phyloP scores from a whole-genome alignment of 2,113 vertebrate genomes.

The Channa argus region DNA sequence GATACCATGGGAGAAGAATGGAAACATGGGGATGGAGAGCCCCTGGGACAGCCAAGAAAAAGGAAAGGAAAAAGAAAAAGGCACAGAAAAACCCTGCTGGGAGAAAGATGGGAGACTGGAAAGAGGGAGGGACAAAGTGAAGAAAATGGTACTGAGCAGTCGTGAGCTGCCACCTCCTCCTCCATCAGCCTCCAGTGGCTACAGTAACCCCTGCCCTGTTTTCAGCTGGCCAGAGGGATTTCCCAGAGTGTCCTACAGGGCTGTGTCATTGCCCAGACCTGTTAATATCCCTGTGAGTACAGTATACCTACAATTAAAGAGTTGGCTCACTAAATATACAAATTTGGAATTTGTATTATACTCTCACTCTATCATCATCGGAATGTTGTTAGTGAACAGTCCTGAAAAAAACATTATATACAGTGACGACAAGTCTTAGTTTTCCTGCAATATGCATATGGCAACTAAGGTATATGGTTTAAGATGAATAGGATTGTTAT shows the following conservation, averaged over 20 bases:
- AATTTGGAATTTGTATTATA: no score
- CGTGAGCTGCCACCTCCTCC: conserved; percentile 36
- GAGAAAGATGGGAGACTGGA: conserved; percentile 56
- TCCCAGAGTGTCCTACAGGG: conserved; percentile 83
- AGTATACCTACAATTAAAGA: not conserved
- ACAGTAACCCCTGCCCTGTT: conserved; percentile 56
- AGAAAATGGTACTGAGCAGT: conserved; percentile 30
- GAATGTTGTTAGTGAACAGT: no score
- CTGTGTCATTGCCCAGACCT: conserved; percentile 82
- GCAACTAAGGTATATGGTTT: not conserved
- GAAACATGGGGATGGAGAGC: conserved; percentile 30
- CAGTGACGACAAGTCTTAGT: no score
- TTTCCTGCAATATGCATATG: not conserved
- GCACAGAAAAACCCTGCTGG: conserved; percentile 43
- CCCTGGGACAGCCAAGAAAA: conserved; percentile 50
- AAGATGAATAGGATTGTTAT: not conserved
- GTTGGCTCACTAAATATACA: not conserved
- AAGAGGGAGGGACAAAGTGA: conserved; percentile 67
- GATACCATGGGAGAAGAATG: conserved; percentile 58
- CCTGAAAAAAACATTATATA: no score
- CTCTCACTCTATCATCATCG: no score
- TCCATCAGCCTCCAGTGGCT: conserved; percentile 18
- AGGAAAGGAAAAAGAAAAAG: conserved; percentile 33
- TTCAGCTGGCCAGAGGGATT: conserved; percentile 79
- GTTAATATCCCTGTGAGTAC: conserved; percentile 84